These are phyloP conservation scores for Scomberomorus guttatus DNA, from an alignment of 2,797 vertebrate species.

Conservation along the genomic window DNA sequence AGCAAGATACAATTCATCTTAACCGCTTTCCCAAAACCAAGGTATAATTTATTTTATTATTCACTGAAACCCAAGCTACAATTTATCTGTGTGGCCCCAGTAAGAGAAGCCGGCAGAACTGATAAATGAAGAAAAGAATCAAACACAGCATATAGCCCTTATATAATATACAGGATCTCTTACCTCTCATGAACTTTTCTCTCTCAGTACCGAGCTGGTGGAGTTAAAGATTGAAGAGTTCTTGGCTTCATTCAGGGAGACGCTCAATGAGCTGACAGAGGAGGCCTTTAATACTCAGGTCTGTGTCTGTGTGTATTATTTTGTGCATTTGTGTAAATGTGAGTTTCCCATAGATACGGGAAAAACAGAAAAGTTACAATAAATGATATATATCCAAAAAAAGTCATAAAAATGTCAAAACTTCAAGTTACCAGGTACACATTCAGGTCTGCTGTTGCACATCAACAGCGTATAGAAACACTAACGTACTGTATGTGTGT, in stretches of 20 bases:
- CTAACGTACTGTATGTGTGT: not conserved
- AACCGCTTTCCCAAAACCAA: slow-evolving; percentile 50
- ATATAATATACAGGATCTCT: slow-evolving; percentile 57
- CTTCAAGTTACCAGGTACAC: not conserved
- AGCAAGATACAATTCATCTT: slow-evolving; percentile 66
- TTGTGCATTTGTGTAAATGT: slow-evolving; percentile 32
- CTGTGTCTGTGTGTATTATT: slow-evolving; percentile 38
- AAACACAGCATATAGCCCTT: slow-evolving; percentile 52
- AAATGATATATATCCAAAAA: slow-evolving; percentile 12
- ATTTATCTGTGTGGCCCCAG: slow-evolving; percentile 62
- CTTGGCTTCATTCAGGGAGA: slow-evolving; percentile 91
- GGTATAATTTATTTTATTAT: slow-evolving; percentile 63
- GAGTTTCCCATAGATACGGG: slow-evolving; percentile 17
- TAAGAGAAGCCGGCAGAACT: slow-evolving; percentile 59
- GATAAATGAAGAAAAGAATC: slow-evolving; percentile 73
- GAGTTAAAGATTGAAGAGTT: slow-evolving; percentile 98
- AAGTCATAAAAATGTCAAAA: slow-evolving; percentile 24
- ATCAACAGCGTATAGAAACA: not conserved
- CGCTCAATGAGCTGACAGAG: slow-evolving; percentile 89
- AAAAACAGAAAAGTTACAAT: slow-evolving; percentile 24
- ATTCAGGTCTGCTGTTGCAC: slow-evolving; percentile 12
- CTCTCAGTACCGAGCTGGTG: slow-evolving; percentile 91
- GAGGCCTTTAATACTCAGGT: slow-evolving; percentile 95
- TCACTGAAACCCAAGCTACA: slow-evolving; percentile 56
- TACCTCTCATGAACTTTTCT: slow-evolving; percentile 46